These are phyloP conservation scores for Arenicola marina DNA, from an alignment of 2,888 invertebrate genomes.

Conservation along the genomic window DNA sequence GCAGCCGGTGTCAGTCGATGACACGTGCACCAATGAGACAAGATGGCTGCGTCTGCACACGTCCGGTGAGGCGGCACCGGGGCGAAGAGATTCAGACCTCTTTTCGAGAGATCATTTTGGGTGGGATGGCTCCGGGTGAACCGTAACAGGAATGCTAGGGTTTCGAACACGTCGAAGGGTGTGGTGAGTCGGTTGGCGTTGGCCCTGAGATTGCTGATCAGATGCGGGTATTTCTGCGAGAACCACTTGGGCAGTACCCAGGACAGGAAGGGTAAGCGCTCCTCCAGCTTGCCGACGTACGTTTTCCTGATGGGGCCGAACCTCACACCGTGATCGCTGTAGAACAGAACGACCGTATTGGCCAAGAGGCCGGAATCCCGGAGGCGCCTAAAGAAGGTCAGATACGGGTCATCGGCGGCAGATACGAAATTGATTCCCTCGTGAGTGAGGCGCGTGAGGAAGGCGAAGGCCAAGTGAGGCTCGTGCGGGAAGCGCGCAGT, in stretches of 20 bases:
- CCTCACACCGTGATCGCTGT: constrained; percentile 90
- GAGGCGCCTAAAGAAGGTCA: constrained; percentile 66
- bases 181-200: constrained; percentile 76
- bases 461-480: constrained; percentile 79
- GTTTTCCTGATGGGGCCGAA: constrained; percentile 84
- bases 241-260: constrained; percentile 77
- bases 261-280: constrained; percentile 81
- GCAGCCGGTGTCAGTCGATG: constrained; percentile 70
- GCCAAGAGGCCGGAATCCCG: constrained; percentile 52
- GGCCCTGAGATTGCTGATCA: constrained; percentile 66
- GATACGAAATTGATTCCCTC: constrained; percentile 81
- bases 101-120: constrained; percentile 13
- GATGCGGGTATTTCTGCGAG: constrained; percentile 66
- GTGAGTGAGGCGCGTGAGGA: constrained; percentile 83
- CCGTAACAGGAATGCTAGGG: constrained; percentile 68
- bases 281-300: constrained; percentile 79
- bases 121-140: neutral
- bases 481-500: constrained; percentile 67
- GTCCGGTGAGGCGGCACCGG: constrained; percentile 74
- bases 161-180: constrained; percentile 83
- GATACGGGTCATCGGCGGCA: constrained; percentile 73
- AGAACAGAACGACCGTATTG: constrained; percentile 48
- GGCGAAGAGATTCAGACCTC: constrained; percentile 72
- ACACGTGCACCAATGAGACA: constrained; percentile 88
- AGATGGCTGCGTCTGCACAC: constrained; percentile 78